Conservation (phyloP, 1,140 invertebrate genomes). For the Atta cephalotes region DNA sequence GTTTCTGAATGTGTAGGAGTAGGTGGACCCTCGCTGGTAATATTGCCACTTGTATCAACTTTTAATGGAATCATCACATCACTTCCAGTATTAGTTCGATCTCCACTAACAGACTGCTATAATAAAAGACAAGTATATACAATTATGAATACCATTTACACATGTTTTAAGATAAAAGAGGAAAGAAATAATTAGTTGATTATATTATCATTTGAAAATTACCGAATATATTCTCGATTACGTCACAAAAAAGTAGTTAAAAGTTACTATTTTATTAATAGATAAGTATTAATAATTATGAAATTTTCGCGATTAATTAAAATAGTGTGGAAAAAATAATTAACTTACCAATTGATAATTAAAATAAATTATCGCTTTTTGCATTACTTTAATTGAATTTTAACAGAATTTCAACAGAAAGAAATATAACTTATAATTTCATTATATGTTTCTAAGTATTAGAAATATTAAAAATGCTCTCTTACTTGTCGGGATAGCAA, state of each 20-base stretch:
- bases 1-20: slow-evolving; percentile 91
- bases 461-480: slow-evolving; percentile 13
- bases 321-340: not conserved
- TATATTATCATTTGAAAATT: not conserved
- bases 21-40: slow-evolving; percentile 88
- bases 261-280: not conserved
- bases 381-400: slow-evolving; percentile 9
- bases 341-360: not conserved
- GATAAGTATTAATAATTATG: not conserved
- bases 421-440: slow-evolving; percentile 4
- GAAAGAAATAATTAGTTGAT: not conserved
- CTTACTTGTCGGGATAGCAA: slow-evolving; percentile 86
- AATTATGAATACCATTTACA: not conserved
- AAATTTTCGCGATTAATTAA: not conserved
- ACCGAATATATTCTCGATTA: not conserved
- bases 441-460: not conserved
- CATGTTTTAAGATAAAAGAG: slow-evolving; percentile 15
- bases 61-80: slow-evolving; percentile 86
- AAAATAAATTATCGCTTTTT: not conserved
- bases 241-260: not conserved
- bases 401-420: not conserved
- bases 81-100: slow-evolving; percentile 82
- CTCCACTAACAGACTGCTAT: slow-evolving; percentile 82
- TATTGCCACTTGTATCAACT: slow-evolving; percentile 87
- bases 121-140: slow-evolving; percentile 49